Conservation (phyloP, 2,888 invertebrate genomes). For the Ptycholaimellus sp. region DNA sequence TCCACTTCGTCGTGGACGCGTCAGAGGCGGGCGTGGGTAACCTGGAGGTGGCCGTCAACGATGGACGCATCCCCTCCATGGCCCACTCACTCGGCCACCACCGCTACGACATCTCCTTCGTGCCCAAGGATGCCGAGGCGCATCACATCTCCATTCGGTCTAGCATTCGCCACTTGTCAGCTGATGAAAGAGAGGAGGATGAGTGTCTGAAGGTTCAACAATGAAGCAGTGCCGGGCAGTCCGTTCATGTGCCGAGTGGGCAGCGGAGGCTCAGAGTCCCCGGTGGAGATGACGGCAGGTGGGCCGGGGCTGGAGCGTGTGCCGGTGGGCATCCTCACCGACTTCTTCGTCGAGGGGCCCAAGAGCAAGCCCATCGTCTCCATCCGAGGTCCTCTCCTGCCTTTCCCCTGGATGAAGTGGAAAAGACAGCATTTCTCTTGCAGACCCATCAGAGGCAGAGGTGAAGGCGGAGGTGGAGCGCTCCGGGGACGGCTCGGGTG, state of each 20-base stretch:
- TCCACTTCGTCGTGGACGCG: constrained; percentile 81
- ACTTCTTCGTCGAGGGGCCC: constrained; percentile 32
- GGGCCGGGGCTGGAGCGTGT: constrained; percentile 46
- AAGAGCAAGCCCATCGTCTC: too few relatives aligned
- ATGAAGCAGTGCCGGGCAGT: constrained; percentile 40
- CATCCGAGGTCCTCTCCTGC: too few relatives aligned
- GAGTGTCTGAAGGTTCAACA: background rate
- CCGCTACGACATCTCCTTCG: constrained; percentile 25
- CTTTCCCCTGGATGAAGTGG: too few relatives aligned
- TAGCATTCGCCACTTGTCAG: constrained; percentile 39
- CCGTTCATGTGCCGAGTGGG: constrained; percentile 67
- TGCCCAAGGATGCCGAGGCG: constrained; percentile 18
- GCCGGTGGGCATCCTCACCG: constrained; percentile 41
- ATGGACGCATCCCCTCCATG: constrained; percentile 80
- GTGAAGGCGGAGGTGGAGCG: too few relatives aligned
- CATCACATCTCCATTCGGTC: constrained; percentile 23
- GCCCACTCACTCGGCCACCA: constrained; percentile 75
- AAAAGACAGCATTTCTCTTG: too few relatives aligned
- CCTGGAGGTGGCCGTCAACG: constrained; percentile 89
- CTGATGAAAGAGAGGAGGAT: constrained; percentile 21
- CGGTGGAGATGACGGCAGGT: constrained; percentile 41
- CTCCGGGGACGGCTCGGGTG: too few relatives aligned
- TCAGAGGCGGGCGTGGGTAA: constrained; percentile 95
- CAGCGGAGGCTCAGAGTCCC: too few relatives aligned
- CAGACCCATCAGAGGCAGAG: too few relatives aligned